Percentiles rank a stretch among this genome's conserved stretches.
These are phyloP conservation scores for Dromococcyx pavoninus DNA, from an alignment of 2,797 vertebrate genomes.

Conservation along the genomic window DNA sequence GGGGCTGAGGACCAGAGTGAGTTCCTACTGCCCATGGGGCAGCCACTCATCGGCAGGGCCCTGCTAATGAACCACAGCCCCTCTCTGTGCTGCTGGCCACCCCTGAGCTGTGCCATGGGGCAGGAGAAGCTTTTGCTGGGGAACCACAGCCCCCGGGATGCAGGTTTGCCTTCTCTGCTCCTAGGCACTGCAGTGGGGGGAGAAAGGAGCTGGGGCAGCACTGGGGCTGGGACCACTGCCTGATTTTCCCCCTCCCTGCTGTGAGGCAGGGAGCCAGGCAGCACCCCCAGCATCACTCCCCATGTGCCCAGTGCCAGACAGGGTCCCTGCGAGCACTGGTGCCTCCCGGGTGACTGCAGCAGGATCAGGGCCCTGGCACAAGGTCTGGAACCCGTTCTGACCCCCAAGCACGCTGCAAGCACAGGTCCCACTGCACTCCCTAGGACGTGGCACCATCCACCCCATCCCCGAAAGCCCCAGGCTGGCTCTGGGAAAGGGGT, in stretches of 20 bases:
- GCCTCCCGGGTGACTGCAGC: background rate
- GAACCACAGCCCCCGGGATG: background rate
- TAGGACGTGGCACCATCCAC: background rate
- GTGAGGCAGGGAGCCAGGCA: rapidly evolving
- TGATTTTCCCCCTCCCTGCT: background rate
- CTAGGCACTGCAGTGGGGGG: no score
- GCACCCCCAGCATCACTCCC: no score
- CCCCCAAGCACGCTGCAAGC: no score
- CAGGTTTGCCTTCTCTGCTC: background rate
- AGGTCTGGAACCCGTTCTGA: background rate
- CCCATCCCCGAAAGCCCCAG: background rate
- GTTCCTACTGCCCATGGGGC: background rate
- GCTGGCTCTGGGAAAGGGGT: background rate
- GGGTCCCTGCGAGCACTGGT: background rate
- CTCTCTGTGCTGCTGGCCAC: background rate
- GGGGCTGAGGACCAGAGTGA: rapidly evolving
- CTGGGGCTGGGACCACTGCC: background rate
- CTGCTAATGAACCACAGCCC: rapidly evolving
- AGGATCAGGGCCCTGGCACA: background rate
- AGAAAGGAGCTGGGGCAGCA: background rate
- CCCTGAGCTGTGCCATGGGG: background rate
- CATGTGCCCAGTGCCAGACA: background rate
- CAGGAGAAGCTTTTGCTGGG: background rate
- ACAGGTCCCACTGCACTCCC: rapidly evolving
- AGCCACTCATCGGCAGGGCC: background rate